Base-by-base conservation (phyloP, 2,888 invertebrate species). In the Nomada lathburiana region DNA sequence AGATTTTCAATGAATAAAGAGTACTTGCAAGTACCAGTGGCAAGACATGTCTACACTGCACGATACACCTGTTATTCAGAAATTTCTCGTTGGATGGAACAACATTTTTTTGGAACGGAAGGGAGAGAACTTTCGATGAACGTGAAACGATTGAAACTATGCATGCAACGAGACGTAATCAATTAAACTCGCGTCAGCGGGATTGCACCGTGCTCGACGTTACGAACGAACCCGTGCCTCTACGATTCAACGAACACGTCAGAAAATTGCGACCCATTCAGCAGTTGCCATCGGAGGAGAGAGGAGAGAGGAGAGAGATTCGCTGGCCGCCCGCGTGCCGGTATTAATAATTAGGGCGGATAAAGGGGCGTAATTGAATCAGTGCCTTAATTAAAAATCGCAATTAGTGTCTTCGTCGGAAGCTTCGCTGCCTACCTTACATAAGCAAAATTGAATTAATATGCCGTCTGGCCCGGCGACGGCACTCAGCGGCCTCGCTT, bases 371-470 rank as follows among this genome's bases (percentile, higher is more conserved):
- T 88, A 88, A 89, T 90, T 84, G 87, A 84, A 89, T 90, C 85
- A 89, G 84, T 86, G 84, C 82, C 86, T 83, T 89, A 90, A 91
- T 91, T 89, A 89, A 91, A 89, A 91, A 89, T 90, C 79, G 86
- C 89, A 89, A 91, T 89, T 88, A 90, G 87, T 82, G 84, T 85
- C 87, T 81, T 85, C 76, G 84, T 62, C 83, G 68, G 76, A 52
- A 60, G 70, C 29, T n/a, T 9, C 2, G 57, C 53, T 74, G 69
- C 57, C 82, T 83, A 70, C 84, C 87, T 85, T 85, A 85, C 86
- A 76, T 85, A 86, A 88, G 87, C 83, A 80, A 87, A 90, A 89
- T 89, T 88, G 78, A 89, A 90, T 90, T 90, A 90, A 85, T 90
- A 84, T 60, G 77, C 79, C 78, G 85, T 83, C 80, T 80, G 83